Evolutionary conservation across 2,113 vertebrate genomes (phyloP), one percentile per base, ranked within the genome.

Genomic region (Alaudala cheleensis): DNA sequence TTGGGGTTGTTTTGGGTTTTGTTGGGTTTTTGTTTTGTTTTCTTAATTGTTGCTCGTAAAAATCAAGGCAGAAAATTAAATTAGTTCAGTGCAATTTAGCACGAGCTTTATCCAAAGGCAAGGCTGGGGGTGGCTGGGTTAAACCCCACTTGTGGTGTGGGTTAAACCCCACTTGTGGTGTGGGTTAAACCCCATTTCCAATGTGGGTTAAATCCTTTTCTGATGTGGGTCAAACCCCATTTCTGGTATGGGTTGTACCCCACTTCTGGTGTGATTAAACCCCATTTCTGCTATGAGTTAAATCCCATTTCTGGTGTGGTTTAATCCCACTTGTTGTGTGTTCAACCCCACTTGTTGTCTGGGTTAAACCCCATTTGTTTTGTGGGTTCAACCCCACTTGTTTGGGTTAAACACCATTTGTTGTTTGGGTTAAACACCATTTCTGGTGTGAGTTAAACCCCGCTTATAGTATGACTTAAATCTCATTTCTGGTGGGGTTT

Each of bases 11-110:
- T 39, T 58, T 62, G 40, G 51, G 25, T 5, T 39, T n/a, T 33
- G 16, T 33, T 28, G 13, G 13, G 9, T 9, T 20, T 31, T 15
- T 19, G 29, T 58, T 31, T 29, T 14, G 74, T 81, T 86, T 47
- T 5, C 56, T 96, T 96, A 92, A 94, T 94, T 96, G 93, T 97
- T 84, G 73, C 82, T 79, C 91, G 78, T 95, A 89, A 97, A 95
- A 97, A 81, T 9, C 74, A 80, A 95, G 78, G 85, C 94, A 95
- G 71, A 92, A 93, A 94, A 97, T 86, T 66, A 66, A 92, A 97
- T 96, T 88, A 88, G 70, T 73, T 91, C 86, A 65, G 77, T 45
- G 92, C 44, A 88, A 67, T 83, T 95, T 67, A 77, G 66, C 66
- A 82, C 0, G 1, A 86, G 81, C 28, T 80, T 77, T 31, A 45